Evolutionary conservation across 1,140 invertebrate genomes (phyloP).

Genomic region (Odontomachus brunneus): DNA sequence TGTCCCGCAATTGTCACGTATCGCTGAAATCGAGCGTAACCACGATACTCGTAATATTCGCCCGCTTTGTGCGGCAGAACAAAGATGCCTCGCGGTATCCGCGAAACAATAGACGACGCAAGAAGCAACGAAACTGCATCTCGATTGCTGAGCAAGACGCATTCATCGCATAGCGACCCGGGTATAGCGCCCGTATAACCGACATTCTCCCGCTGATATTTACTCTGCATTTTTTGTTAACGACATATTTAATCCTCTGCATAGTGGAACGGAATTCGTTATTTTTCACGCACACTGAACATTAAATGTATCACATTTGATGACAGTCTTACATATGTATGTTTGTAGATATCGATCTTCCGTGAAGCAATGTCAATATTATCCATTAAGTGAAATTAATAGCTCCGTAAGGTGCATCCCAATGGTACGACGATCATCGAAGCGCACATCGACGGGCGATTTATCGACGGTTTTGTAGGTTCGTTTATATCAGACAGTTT

Average conservation of each 20-base stretch:
- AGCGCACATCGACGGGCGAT: too few relatives aligned
- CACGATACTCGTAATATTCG: slow-evolving; percentile 15
- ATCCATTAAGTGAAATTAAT: too few relatives aligned
- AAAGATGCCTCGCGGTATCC: not conserved
- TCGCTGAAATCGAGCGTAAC: slow-evolving; percentile 8
- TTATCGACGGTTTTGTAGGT: too few relatives aligned
- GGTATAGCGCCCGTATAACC: not conserved
- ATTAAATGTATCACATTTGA: too few relatives aligned
- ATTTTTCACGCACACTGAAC: too few relatives aligned
- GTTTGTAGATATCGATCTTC: too few relatives aligned
- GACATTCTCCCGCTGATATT: not conserved
- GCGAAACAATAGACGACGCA: slow-evolving; percentile 27
- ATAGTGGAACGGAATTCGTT: too few relatives aligned
- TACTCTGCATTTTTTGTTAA: not conserved
- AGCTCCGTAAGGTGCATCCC: too few relatives aligned
- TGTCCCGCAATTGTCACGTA: not conserved
- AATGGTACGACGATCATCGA: too few relatives aligned
- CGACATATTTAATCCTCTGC: not conserved
- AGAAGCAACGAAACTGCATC: not conserved
- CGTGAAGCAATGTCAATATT: too few relatives aligned
- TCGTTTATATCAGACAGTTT: too few relatives aligned
- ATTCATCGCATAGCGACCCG: slow-evolving; percentile 12
- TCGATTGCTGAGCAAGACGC: not conserved
- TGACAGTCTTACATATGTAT: too few relatives aligned
- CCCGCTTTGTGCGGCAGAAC: slow-evolving; percentile 9